Evolutionary conservation across 2,797 vertebrate species (phyloP).

Genomic region (Otus scops): DNA sequence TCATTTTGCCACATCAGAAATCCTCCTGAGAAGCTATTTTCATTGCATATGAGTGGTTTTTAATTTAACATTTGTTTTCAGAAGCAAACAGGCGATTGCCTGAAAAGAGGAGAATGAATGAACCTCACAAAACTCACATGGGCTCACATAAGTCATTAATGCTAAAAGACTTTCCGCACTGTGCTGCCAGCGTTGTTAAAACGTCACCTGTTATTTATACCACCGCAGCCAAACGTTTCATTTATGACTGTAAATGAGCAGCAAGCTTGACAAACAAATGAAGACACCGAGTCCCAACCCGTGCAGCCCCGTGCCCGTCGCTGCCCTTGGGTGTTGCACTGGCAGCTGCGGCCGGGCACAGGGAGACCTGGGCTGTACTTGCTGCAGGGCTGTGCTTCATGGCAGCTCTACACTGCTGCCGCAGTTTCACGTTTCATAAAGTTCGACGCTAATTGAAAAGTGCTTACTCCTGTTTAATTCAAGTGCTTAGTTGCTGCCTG

Average conservation of each 20-base stretch:
- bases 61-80: neutral
- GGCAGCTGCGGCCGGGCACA: neutral
- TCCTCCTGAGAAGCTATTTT: neutral
- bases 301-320: fast-evolving
- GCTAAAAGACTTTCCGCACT: fast-evolving
- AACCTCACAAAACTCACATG: neutral
- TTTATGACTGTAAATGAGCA: neutral
- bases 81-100: neutral
- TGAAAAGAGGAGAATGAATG: neutral
- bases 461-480: neutral
- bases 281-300: neutral
- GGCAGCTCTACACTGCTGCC: fast-evolving
- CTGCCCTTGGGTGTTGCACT: neutral
- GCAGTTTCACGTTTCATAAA: neutral
- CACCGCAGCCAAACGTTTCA: neutral
- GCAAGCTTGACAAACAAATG: neutral
- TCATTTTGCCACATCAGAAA: neutral
- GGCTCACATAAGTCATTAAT: neutral
- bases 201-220: neutral
- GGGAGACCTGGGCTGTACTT: fast-evolving
- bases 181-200: neutral
- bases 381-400: neutral
- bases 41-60: neutral
- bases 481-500: neutral
- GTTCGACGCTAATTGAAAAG: neutral